phyloP scores from a whole-genome alignment of 35 echinoderm and acorn worm species.

The Apostichopus japonicus region DNA sequence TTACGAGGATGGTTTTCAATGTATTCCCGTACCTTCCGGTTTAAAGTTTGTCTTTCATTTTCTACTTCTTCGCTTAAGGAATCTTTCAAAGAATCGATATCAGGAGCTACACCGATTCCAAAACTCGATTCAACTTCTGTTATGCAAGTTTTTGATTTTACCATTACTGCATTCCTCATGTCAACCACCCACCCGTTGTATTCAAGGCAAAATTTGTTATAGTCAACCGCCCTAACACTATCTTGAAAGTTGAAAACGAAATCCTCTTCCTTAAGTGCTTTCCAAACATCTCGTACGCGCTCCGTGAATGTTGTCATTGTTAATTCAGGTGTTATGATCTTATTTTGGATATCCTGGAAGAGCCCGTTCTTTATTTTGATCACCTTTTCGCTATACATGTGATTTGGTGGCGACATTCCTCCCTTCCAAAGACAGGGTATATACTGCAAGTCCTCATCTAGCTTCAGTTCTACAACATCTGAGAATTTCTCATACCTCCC shows the following conservation, averaged over 20 bases:
- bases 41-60: not conserved
- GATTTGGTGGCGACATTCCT: conserved; percentile 21
- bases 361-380: conserved; percentile 2
- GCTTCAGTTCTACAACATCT: not conserved
- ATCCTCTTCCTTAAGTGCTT: conserved; percentile 20
- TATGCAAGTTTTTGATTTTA: not conserved
- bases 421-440: conserved; percentile 1
- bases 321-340: not conserved
- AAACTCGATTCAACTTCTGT: not conserved
- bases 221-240: not conserved
- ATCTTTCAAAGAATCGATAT: not conserved
- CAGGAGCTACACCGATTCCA: not conserved
- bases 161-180: not conserved
- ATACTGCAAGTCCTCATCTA: not conserved
- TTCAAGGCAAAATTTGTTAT: not conserved
- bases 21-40: not conserved
- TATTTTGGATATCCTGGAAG: not conserved
- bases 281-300: not conserved
- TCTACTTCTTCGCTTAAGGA: not conserved
- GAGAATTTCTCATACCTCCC: conserved; percentile 12
- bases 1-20: conserved; percentile 1
- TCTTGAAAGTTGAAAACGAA: conserved; percentile 30
- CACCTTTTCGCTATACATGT: conserved; percentile 2
- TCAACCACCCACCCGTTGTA: not conserved
- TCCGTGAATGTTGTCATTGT: conserved; percentile 1